Conservation (phyloP, 2,888 invertebrate species). For the Heliconius hortense region DNA sequence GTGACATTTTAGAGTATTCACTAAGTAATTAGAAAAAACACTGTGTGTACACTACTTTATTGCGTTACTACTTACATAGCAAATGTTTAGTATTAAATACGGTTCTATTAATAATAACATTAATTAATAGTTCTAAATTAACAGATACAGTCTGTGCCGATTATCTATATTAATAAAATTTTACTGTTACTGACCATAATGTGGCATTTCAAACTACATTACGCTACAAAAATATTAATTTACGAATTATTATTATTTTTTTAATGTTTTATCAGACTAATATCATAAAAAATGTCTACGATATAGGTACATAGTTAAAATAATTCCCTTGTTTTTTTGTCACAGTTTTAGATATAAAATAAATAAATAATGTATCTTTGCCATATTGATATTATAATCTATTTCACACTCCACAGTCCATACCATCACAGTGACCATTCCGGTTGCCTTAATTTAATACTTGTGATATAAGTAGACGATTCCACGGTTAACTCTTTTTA, state of each 20-base stretch:
- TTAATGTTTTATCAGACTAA: background rate
- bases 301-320: background rate
- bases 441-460: conserved; percentile 13
- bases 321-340: conserved; percentile 10
- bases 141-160: conserved; percentile 22
- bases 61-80: conserved; percentile 24
- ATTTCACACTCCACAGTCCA: background rate
- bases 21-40: conserved; percentile 14
- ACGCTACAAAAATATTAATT: conserved; percentile 25
- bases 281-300: background rate
- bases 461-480: conserved; percentile 17
- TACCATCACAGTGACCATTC: background rate
- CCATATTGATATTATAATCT: background rate
- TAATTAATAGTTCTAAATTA: conserved; percentile 12
- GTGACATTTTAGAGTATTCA: conserved; percentile 7
- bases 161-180: conserved; percentile 6
- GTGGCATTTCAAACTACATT: conserved; percentile 18
- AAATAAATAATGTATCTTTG: conserved; percentile 9
- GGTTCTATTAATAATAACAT: conserved; percentile 10
- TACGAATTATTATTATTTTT: background rate
- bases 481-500: background rate
- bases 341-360: conserved; percentile 8
- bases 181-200: conserved; percentile 26
- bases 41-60: conserved; percentile 26
- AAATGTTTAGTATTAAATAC: conserved; percentile 26